Evolutionary conservation across 2,888 invertebrate species (phyloP), one percentile per base, ranked within the genome.

Genomic region (Plagiodera versicolora): DNA sequence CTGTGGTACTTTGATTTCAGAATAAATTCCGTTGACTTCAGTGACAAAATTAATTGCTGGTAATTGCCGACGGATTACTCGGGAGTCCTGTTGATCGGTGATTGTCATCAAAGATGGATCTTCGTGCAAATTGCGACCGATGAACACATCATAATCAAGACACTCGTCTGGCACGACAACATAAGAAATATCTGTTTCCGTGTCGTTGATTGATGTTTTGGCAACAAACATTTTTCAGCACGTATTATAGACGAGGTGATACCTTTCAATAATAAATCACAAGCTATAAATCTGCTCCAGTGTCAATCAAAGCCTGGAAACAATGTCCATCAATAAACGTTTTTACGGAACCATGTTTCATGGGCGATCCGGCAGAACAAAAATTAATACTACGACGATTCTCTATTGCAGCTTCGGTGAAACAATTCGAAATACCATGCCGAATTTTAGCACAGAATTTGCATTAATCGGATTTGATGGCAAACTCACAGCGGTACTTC

Each of bases 61-160:
- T 24, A 49, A 24, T 24, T 49, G 16, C 8, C 60, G 53, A 16
- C 57, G 60, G 19, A 52, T 20, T 4, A 65, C 51, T 10, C 59
- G 57, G 1, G 49, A 62, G 19, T 55, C 60, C 56, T 61, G 60
- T 48, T 60, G 53, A 19, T 63, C 60, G 1, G 63, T 60, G 16
- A 63, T 63, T 4, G 62, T 59, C 45, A 64, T 54, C 14, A 64
- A 46, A 30, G 53, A 48, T 39, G 16, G 48, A 48, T 66, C 64
- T 57, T 61, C 61, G 46, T 53, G 49, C 30, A 64, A 45, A 30
- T 65, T 32, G 19, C 63, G 58, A 20, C 65, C 58, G 45, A 35
- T 44, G 9, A 46, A 24, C 24, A 24, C 24, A 24, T 24, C 45
- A 45, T 32, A 32, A 32, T 32, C 32, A 32, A 32, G 32, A 10